Evolutionary conservation across 2,888 invertebrate species (phyloP).

Genomic region (Mythimna lalbum): DNA sequence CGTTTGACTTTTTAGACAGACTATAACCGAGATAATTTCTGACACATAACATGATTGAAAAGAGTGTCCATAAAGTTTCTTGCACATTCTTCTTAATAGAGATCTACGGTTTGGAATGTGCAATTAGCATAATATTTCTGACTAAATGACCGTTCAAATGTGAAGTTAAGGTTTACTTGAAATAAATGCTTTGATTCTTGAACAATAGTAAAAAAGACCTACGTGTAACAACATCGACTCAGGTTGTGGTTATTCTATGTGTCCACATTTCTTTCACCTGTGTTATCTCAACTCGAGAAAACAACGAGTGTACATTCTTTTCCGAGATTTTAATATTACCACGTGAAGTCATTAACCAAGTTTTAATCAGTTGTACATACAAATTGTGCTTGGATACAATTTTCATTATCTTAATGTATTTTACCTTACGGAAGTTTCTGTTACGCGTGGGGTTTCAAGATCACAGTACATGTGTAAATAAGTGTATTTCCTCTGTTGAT

Average conservation of each 20-base stretch:
- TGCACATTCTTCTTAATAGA: too few species aligned
- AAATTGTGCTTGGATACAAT: slow-evolving; percentile 2
- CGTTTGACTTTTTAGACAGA: too few species aligned
- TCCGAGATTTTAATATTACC: slow-evolving; percentile 17
- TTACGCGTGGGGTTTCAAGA: slow-evolving; percentile 16
- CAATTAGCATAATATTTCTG: too few species aligned
- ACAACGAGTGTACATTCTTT: slow-evolving; percentile 43
- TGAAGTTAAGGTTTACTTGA: too few species aligned
- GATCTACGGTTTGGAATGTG: too few species aligned
- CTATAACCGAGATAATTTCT: too few species aligned
- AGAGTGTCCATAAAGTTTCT: too few species aligned
- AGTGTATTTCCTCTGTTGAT: slow-evolving; percentile 3
- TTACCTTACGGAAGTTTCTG: slow-evolving; percentile 1
- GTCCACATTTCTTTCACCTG: not conserved
- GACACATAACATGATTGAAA: too few species aligned
- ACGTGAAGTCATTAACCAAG: slow-evolving; percentile 29
- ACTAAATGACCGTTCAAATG: too few species aligned
- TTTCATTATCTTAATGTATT: slow-evolving; percentile 34
- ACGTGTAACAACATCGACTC: too few species aligned
- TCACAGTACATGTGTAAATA: slow-evolving; percentile 6
- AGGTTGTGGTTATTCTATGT: not conserved
- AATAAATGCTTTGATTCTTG: too few species aligned
- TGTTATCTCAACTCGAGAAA: slow-evolving; percentile 29
- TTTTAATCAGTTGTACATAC: slow-evolving; percentile 23
- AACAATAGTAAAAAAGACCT: too few species aligned